Evolutionary conservation across 2,113 vertebrate species (phyloP).

Genomic region (rabbit (Oryctolagus cuniculus)): mOryCun1.1 NC_091448.1:7324001-7324500

Average conservation of each 20-base stretch:
- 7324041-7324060: rapidly evolving
- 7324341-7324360: not conserved
- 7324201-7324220: slow-evolving; percentile 36
- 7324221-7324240: slow-evolving; percentile 48
- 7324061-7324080: not conserved
- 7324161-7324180: not conserved
- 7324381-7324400: not conserved
- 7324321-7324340: too few species aligned
- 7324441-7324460: rapidly evolving
- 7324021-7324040: not conserved
- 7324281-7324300: not conserved
- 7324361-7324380: not conserved
- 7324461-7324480: not conserved
- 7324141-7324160: not conserved
- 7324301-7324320: too few species aligned
- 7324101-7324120: not conserved
- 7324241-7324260: not conserved
- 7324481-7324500: not conserved
- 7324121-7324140: not conserved
- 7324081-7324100: not conserved
- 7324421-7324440: not conserved
- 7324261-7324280: too few species aligned
- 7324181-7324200: slow-evolving; percentile 2
- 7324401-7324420: not conserved
- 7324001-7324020: not conserved